Evolutionary conservation across 2,113 vertebrate genomes (phyloP).

Genomic region (cattle (Bos taurus)): DNA sequence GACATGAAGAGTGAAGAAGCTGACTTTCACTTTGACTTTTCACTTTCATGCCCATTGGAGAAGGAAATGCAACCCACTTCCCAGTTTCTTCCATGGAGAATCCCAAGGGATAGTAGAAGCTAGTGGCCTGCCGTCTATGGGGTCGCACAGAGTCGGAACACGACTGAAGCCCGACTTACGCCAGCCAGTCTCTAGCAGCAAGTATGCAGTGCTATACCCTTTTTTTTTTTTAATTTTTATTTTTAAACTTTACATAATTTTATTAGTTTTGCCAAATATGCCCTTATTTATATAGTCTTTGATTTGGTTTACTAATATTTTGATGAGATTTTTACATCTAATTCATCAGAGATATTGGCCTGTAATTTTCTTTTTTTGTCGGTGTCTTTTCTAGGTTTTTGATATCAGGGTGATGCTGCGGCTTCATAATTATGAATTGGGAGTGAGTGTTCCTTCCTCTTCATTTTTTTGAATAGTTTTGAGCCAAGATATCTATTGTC

Average conservation of each 20-base stretch:
- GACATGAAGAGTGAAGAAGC: no score
- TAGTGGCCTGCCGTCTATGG: no score
- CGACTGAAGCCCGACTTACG: no score
- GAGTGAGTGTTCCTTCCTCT: neutral
- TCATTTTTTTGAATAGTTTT: neutral
- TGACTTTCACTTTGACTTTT: no score
- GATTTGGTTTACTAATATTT: neutral
- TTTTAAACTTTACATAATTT: no score
- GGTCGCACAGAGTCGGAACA: no score
- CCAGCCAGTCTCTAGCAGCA: no score
- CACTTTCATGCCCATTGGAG: no score
- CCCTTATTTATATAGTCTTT: neutral
- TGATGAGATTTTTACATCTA: neutral
- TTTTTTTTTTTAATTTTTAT: neutral
- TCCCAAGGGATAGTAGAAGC: no score
- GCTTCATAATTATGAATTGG: neutral
- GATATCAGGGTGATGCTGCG: neutral
- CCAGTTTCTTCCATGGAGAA: no score
- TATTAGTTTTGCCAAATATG: neutral
- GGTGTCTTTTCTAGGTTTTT: neutral
- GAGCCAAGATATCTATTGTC: neutral
- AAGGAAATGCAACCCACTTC: no score
- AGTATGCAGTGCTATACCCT: neutral
- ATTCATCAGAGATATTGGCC: neutral
- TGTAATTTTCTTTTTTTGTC: neutral